A percentile compares a stretch with the other conserved stretches of the same genome.
phyloP scores from a whole-genome alignment of 1,140 invertebrate species.

The Ceratosolen solmsi region DNA sequence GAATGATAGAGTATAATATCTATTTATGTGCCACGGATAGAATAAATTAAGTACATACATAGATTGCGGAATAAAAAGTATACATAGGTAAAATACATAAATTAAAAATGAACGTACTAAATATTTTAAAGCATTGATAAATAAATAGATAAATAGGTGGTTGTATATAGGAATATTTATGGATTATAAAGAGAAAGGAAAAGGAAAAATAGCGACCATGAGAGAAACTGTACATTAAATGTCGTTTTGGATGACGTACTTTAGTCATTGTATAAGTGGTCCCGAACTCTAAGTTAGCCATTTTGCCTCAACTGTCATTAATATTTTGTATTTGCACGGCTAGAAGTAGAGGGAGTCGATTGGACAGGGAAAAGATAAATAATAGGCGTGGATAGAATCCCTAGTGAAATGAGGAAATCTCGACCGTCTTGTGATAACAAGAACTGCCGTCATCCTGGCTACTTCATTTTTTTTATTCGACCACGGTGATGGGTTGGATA shows the following conservation, averaged over 20 bases:
- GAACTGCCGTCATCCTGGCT: not conserved
- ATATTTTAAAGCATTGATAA: too few species aligned
- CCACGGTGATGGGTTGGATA: too few species aligned
- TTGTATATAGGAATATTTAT: too few species aligned
- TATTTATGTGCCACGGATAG: too few species aligned
- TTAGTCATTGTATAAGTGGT: not conserved
- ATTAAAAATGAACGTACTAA: too few species aligned
- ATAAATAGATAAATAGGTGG: too few species aligned
- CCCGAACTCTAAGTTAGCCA: too few species aligned
- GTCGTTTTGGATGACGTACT: not conserved
- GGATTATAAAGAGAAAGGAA: not conserved
- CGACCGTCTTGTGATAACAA: constrained; percentile 33
- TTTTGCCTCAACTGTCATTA: not conserved
- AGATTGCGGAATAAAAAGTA: too few species aligned
- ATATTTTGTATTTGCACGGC: not conserved
- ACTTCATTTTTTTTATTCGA: not conserved
- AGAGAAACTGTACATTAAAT: not conserved
- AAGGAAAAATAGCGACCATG: not conserved
- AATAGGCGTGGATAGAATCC: constrained; percentile 57
- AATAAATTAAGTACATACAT: too few species aligned
- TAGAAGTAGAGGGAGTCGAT: constrained; percentile 36
- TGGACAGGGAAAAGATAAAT: constrained; percentile 58
- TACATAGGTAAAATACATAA: too few species aligned
- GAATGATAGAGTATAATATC: too few species aligned
- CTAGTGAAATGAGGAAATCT: constrained; percentile 40